A percentile compares a stretch with the other conserved stretches of the same genome.
phyloP scores from a whole-genome alignment of 2,888 invertebrate genomes.

The Erebia ligea region DNA sequence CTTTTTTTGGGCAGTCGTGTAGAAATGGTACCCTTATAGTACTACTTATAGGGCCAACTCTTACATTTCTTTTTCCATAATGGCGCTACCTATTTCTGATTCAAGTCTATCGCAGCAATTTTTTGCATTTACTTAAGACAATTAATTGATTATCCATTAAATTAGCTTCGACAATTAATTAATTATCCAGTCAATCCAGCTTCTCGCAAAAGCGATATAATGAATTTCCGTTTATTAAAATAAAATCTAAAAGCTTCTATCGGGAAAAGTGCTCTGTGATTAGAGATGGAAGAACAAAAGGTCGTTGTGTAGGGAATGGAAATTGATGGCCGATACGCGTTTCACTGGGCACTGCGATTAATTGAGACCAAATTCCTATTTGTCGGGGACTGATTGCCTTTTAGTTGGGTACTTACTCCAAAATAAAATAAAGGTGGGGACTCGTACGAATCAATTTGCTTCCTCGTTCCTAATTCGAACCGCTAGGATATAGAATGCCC shows the following conservation, averaged over 20 bases:
- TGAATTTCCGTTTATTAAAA: background rate
- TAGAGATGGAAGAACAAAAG: slow-evolving; percentile 32
- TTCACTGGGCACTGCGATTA: slow-evolving; percentile 35
- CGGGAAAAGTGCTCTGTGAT: slow-evolving; percentile 5
- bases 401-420: slow-evolving; percentile 38
- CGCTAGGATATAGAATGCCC: too few species aligned
- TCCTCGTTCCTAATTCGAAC: too few species aligned
- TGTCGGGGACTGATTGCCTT: slow-evolving; percentile 24
- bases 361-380: slow-evolving; percentile 34
- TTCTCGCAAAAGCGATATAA: background rate
- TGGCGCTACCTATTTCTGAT: too few species aligned
- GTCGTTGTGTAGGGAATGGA: slow-evolving; percentile 38
- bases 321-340: slow-evolving; percentile 40
- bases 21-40: too few species aligned
- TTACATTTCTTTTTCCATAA: too few species aligned
- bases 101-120: too few species aligned
- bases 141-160: too few species aligned
- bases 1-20: too few species aligned
- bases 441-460: too few species aligned
- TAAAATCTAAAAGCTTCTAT: background rate
- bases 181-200: background rate
- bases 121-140: too few species aligned
- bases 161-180: background rate
- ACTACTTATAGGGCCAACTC: too few species aligned
- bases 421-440: background rate